These are phyloP conservation scores for Papilio machaon DNA, from an alignment of 1,140 invertebrate genomes.

Conservation along the genomic window DNA sequence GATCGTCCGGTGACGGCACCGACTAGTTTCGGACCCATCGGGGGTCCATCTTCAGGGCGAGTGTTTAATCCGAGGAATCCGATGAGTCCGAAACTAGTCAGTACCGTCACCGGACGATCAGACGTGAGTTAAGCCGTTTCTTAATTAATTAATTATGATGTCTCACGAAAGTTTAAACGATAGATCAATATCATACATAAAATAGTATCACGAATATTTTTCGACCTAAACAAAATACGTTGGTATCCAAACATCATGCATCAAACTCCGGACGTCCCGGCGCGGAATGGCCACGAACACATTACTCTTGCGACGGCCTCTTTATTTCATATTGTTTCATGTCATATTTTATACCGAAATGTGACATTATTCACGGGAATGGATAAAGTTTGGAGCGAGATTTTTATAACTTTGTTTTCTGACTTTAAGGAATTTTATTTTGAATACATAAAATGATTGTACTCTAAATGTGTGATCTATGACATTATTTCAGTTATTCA, in stretches of 20 bases:
- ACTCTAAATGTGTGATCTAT: too few relatives aligned
- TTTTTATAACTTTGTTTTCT: neutral
- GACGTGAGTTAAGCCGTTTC: too few relatives aligned
- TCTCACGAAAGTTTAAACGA: neutral
- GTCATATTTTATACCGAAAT: slow-evolving; percentile 15
- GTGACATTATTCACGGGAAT: slow-evolving; percentile 21
- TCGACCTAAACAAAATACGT: slow-evolving; percentile 8
- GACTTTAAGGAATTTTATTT: neutral
- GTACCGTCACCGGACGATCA: too few relatives aligned
- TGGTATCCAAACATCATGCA: slow-evolving; percentile 54
- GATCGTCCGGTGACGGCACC: too few relatives aligned
- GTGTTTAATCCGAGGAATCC: too few relatives aligned
- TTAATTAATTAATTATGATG: too few relatives aligned
- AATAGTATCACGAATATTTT: neutral
- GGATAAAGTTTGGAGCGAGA: neutral
- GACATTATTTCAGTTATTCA: too few relatives aligned
- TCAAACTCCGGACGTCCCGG: slow-evolving; percentile 48
- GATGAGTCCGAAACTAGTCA: too few relatives aligned
- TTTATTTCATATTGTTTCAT: slow-evolving; percentile 40
- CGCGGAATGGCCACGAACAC: slow-evolving; percentile 31
- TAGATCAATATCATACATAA: neutral
- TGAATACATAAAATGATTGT: neutral
- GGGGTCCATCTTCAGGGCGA: too few relatives aligned
- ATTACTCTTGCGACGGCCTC: slow-evolving; percentile 15
- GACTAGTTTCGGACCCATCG: too few relatives aligned